phyloP scores from a whole-genome alignment of 2,113 vertebrate species.

The Malaclemys terrapin region DNA sequence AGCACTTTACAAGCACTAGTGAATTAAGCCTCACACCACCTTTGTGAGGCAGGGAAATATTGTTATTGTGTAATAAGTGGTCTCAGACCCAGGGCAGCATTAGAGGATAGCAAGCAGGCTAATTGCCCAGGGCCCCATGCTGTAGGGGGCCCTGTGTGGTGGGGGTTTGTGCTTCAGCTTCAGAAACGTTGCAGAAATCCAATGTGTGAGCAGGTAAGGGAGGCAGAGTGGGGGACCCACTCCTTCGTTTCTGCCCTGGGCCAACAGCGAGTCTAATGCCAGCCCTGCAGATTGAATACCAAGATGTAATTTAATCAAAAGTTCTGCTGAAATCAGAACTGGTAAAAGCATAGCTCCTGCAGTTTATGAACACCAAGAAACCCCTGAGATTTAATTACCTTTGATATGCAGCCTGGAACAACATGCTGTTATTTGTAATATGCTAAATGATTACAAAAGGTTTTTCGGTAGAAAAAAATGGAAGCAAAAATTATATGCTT shows the following conservation, averaged over 20 bases:
- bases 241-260: background rate
- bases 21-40: constrained; percentile 8
- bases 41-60: constrained; percentile 26
- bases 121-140: background rate
- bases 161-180: background rate
- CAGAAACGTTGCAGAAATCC: background rate
- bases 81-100: background rate
- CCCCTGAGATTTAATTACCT: constrained; percentile 51
- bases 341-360: background rate
- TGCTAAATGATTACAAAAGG: background rate
- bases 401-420: constrained; percentile 5
- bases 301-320: constrained; percentile 35
- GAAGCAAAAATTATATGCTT: background rate
- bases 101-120: background rate
- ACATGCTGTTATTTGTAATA: constrained; percentile 6
- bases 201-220: background rate
- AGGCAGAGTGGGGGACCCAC: background rate
- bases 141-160: background rate
- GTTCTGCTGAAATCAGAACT: constrained; percentile 26
- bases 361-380: constrained; percentile 32
- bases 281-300: background rate
- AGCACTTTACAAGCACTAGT: constrained; percentile 19
- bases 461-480: constrained; percentile 7
- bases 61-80: background rate
- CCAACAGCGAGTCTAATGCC: background rate